phyloP scores from a whole-genome alignment of 2,888 invertebrate species.

The Bombyx huttoni region DNA sequence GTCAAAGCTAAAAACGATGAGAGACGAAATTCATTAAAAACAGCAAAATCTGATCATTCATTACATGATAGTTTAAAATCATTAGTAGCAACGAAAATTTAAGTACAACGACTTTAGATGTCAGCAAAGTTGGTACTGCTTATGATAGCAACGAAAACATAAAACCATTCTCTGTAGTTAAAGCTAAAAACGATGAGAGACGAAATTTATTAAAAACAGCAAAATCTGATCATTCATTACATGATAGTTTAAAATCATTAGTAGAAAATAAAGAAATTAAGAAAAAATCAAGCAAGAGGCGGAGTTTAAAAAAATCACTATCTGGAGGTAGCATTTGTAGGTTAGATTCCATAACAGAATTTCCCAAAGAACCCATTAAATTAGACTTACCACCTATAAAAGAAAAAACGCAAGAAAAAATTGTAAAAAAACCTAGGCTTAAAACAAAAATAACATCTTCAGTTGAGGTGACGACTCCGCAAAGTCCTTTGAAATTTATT shows the following conservation, averaged over 20 bases:
- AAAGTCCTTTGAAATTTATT: constrained; percentile 63
- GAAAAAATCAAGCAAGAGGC: constrained; percentile 18
- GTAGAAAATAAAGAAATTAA: constrained; percentile 23
- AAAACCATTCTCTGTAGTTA: constrained; percentile 15
- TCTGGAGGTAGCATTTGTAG: constrained; percentile 54
- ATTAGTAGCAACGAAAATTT: constrained; percentile 71
- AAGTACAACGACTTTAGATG: constrained; percentile 50
- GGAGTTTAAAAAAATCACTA: constrained; percentile 54
- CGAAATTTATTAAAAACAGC: constrained; percentile 45
- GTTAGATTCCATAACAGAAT: constrained; percentile 60
- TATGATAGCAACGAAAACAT: constrained; percentile 16
- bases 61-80: constrained; percentile 43
- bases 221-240: constrained; percentile 60
- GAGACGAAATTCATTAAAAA: constrained; percentile 35
- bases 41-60: constrained; percentile 61
- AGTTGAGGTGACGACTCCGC: constrained; percentile 61
- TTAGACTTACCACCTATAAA: constrained; percentile 52
- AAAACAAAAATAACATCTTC: constrained; percentile 70
- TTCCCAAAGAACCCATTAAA: constrained; percentile 34
- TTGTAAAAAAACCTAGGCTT: constrained; percentile 29
- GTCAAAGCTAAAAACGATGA: constrained; percentile 22
- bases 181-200: constrained; percentile 20
- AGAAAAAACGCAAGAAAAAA: constrained; percentile 35
- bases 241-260: constrained; percentile 37
- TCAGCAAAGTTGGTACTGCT: constrained; percentile 52